Conservation (phyloP, 2,888 invertebrate genomes). For the Lepetodrilus schrolli region DNA sequence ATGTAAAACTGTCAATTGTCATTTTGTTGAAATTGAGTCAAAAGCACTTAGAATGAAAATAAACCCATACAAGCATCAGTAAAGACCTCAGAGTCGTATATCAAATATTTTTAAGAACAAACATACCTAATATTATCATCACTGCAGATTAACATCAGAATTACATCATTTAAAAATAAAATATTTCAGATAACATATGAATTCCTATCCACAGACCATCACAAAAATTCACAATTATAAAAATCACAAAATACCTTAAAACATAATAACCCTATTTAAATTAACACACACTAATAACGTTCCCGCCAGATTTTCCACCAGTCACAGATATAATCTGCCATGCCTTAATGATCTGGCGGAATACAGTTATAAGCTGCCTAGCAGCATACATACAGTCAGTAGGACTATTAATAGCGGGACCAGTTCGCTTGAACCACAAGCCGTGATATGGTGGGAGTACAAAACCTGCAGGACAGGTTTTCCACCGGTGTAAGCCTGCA, state of each 20-base stretch:
- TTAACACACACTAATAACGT: neutral
- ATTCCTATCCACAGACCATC: no score
- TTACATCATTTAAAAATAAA: neutral
- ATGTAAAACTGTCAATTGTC: no score
- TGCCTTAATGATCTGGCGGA: neutral
- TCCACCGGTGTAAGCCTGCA: slow-evolving; percentile 22
- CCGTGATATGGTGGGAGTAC: neutral
- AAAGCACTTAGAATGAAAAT: no score
- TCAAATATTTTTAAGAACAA: no score
- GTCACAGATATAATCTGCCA: neutral
- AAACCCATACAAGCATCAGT: no score
- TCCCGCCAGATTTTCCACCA: neutral
- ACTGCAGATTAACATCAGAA: no score
- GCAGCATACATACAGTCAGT: neutral
- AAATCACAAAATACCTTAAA: no score
- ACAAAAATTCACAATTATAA: no score
- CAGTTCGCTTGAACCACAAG: neutral
- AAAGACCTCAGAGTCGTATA: no score
- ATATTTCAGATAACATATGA: no score
- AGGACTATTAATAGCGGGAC: slow-evolving; percentile 6
- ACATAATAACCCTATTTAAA: neutral
- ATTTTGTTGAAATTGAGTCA: no score
- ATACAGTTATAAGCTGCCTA: no score
- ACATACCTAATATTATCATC: neutral
- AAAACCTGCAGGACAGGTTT: slow-evolving; percentile 42